These are phyloP conservation scores for Dysidea cf. avara DNA, from an alignment of 37 sponge, comb jelly and placozoan species.

Conservation along the genomic window DNA sequence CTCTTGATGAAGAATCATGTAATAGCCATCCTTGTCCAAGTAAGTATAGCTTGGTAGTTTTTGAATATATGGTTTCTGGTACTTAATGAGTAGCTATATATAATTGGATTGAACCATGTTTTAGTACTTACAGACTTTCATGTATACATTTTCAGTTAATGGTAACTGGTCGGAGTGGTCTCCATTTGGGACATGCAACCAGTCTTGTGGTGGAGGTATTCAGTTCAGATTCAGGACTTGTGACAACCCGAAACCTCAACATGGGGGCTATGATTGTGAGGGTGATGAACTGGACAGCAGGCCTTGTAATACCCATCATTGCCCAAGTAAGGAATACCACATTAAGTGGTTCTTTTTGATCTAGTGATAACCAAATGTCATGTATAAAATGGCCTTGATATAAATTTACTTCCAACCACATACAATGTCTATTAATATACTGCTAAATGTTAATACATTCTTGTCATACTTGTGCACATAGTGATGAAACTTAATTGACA, in stretches of 20 bases:
- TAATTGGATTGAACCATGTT: not conserved
- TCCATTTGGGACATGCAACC: conserved; percentile 61
- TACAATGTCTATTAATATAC: no score
- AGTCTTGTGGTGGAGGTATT: conserved; percentile 66
- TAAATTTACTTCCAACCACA: no score
- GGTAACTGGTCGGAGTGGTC: conserved; percentile 78
- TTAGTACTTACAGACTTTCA: no score
- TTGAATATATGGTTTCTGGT: no score
- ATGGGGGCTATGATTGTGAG: conserved; percentile 24
- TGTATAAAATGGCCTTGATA: no score
- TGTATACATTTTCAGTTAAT: conserved; percentile 70
- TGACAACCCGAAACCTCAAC: conserved; percentile 9
- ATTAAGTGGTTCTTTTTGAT: no score
- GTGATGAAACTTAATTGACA: no score
- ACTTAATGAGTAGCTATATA: no score
- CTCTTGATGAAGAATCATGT: conserved; percentile 9
- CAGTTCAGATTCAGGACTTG: conserved; percentile 44
- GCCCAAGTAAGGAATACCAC: conserved; percentile 52
- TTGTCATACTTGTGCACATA: no score
- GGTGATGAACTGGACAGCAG: conserved; percentile 1
- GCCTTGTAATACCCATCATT: conserved; percentile 47
- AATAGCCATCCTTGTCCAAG: conserved; percentile 54
- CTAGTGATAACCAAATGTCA: no score
- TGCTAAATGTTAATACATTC: no score
- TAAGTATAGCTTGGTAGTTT: no score